Evolutionary conservation across 64 coral and sea anemone species (phyloP), one percentile per base, ranked within the genome.

Genomic region (Platygyra sinensis): DNA sequence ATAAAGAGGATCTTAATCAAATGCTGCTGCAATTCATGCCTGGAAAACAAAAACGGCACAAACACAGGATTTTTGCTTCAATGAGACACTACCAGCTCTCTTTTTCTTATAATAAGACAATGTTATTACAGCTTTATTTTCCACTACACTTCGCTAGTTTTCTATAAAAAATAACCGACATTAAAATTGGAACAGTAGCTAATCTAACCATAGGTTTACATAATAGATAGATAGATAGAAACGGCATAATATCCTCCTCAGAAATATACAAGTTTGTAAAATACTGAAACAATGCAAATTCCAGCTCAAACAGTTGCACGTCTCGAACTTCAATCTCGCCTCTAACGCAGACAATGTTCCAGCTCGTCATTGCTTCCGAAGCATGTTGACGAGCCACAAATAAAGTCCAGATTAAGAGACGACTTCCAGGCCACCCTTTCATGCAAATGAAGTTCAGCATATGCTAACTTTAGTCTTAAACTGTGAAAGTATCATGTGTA

Each of bases 151-250:
- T 24, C 2, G 39, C 62, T 2, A 33, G 5, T n/a, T 83, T 67
- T 83, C 80, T 67, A 83, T 83, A 63, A 67, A 83, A 83, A 83
- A 82, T 33, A 19, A 36, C 12, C 5, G 42, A 46, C 42, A 46
- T 46, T 46, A 46, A 46, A 46, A 46, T 46, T 46, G 42, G 7
- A 46, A 46, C 42, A 46, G 42, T 46, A 46, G 42, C 42, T 46
- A 46, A 7, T 46, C 42, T 46, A 46, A 46, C 42, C 42, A 46
- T n/a, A 20, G 1, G 18, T 2, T 18, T 65, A 46, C 42, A 46
- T 8, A 39, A 39, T 39, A 39, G 38, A 39, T 39, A 39, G 38
- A 5, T 5, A 8, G 42, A 46, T 46, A 46, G 42, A 46, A 46
- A 46, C 4, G 42, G 42, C 42, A 46, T 46, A 46, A 5, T 46